Percentiles rank a stretch among this genome's conserved stretches.
These are phyloP conservation scores for Trichoplusia ni DNA, from an alignment of 1,140 invertebrate genomes.

Conservation along the genomic window DNA sequence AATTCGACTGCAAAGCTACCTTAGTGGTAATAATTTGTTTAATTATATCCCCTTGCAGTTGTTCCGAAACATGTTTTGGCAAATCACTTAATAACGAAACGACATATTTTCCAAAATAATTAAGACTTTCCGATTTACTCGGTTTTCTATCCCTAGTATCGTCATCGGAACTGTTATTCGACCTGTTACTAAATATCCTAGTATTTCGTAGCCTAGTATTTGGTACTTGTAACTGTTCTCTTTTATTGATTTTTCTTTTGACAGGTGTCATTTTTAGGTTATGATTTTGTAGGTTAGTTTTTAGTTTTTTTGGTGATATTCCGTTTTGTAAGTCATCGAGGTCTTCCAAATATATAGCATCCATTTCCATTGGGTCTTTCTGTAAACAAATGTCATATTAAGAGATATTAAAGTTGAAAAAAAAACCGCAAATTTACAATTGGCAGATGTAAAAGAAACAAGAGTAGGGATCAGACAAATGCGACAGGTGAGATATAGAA, in stretches of 20 bases:
- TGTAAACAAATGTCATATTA: conserved; percentile 3
- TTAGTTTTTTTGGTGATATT: neutral
- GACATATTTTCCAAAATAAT: conserved; percentile 42
- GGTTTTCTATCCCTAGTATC: neutral
- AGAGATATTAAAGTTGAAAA: neutral
- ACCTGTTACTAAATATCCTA: neutral
- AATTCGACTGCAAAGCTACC: neutral
- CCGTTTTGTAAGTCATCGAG: neutral
- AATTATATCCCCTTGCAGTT: conserved; percentile 39
- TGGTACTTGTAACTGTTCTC: neutral
- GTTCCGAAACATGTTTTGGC: conserved; percentile 32
- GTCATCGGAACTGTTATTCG: neutral
- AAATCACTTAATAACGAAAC: conserved; percentile 35
- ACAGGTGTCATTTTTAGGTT: neutral
- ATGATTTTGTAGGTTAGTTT: neutral
- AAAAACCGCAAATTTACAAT: neutral
- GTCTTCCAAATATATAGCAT: conserved; percentile 33
- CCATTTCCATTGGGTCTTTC: conserved; percentile 24
- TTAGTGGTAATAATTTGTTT: conserved; percentile 37
- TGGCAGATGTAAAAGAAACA: neutral
- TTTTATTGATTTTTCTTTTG: neutral
- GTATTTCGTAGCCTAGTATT: too few species aligned
- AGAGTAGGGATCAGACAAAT: too few species aligned
- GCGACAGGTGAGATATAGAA: too few species aligned
- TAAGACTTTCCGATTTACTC: neutral